Conservation (phyloP, 2,888 invertebrate species). For the Epsilonema sp. region DNA sequence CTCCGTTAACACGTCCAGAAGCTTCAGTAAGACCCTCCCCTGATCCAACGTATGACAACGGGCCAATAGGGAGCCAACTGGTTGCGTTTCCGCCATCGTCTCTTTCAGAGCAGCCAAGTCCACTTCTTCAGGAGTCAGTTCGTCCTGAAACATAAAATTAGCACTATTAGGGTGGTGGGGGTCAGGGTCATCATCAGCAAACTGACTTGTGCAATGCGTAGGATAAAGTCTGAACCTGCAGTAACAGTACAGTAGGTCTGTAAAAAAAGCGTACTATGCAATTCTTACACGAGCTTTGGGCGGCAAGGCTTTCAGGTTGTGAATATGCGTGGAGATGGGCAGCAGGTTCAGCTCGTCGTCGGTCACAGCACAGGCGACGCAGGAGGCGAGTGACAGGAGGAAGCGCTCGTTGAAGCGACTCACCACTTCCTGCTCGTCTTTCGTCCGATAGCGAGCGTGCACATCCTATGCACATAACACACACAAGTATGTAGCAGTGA, state of each 20-base stretch:
- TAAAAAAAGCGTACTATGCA: neutral
- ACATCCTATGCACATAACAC: too few species aligned
- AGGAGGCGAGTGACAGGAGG: conserved; percentile 65
- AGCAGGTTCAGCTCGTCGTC: conserved; percentile 78
- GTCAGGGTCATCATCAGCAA: too few species aligned
- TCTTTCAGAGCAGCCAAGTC: conserved; percentile 56
- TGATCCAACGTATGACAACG: conserved; percentile 44
- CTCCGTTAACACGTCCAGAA: conserved; percentile 83
- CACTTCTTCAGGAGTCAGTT: conserved; percentile 29
- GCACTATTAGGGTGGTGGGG: too few species aligned
- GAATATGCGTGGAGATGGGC: conserved; percentile 70
- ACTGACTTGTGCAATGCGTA: too few species aligned
- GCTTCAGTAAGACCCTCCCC: conserved; percentile 70
- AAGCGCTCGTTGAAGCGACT: conserved; percentile 91
- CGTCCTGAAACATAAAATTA: too few species aligned
- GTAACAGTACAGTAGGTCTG: too few species aligned
- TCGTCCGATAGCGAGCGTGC: conserved; percentile 78
- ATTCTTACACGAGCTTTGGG: conserved; percentile 16
- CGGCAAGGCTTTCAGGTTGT: conserved; percentile 51
- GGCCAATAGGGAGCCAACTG: conserved; percentile 65
- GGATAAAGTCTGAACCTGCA: too few species aligned
- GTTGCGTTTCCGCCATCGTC: conserved; percentile 68
- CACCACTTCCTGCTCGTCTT: conserved; percentile 71
- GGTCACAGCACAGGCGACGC: conserved; percentile 68
- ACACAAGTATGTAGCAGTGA: too few species aligned